phyloP scores from a whole-genome alignment of 2,797 vertebrate species.

The Chelon auratus region DNA sequence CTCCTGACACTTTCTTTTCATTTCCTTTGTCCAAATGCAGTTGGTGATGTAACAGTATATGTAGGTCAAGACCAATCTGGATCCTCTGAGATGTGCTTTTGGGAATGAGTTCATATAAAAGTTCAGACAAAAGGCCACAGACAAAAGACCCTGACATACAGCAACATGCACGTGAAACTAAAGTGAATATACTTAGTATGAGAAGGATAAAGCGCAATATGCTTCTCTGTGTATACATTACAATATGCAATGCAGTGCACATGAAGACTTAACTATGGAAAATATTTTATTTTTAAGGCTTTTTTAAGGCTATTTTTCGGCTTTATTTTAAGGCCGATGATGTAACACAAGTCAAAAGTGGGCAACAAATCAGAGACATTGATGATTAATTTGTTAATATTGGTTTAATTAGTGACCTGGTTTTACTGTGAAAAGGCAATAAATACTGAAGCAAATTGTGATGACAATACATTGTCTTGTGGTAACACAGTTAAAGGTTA shows the following conservation, averaged over 20 bases:
- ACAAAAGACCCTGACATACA: not conserved
- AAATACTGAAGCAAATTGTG: not conserved
- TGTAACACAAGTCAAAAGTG: not conserved
- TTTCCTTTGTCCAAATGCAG: constrained; percentile 47
- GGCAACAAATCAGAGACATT: not conserved
- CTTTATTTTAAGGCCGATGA: too few relatives aligned
- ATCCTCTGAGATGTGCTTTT: constrained; percentile 37
- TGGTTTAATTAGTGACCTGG: not conserved
- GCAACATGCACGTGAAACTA: constrained; percentile 8
- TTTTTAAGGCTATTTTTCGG: too few relatives aligned
- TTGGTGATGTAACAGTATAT: constrained; percentile 69
- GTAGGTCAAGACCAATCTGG: constrained; percentile 65
- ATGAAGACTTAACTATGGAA: not conserved
- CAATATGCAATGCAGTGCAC: constrained; percentile 2
- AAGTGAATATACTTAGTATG: constrained; percentile 6
- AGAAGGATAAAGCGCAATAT: constrained; percentile 11
- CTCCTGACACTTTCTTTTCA: constrained; percentile 25
- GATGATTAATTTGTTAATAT: not conserved
- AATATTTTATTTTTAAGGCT: not conserved
- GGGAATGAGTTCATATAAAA: constrained; percentile 28
- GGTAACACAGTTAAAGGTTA: not conserved
- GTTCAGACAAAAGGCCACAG: constrained; percentile 1
- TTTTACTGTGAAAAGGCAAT: not conserved
- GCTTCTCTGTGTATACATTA: not conserved
- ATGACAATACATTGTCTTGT: not conserved